A percentile compares a stretch with the other conserved stretches of the same genome.
These are phyloP conservation scores for Coregonus sp. DNA, from an alignment of 2,797 vertebrate species.

Conservation along the genomic window DNA sequence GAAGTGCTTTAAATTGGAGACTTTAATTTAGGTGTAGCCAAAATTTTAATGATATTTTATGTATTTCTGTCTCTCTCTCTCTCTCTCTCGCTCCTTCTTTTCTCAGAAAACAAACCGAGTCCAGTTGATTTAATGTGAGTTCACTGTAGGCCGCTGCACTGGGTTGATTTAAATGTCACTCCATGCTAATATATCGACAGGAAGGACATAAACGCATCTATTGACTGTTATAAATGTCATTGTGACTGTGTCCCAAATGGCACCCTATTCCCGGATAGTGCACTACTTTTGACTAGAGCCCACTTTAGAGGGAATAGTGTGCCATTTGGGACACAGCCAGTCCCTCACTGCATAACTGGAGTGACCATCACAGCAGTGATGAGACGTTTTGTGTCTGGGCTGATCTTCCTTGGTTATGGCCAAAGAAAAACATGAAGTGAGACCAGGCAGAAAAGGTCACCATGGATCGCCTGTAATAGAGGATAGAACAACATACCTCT, in stretches of 20 bases:
- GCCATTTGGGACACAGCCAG: not conserved
- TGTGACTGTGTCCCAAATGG: not conserved
- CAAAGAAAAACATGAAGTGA: not conserved
- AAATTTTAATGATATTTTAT: too few relatives aligned
- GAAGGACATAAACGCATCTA: not conserved
- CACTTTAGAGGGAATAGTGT: not conserved
- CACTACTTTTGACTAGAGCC: not conserved
- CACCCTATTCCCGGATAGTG: not conserved
- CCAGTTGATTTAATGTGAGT: constrained; percentile 2
- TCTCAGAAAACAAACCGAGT: not conserved
- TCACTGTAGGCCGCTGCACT: not conserved
- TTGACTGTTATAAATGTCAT: constrained; percentile 24
- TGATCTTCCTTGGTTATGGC: not conserved
- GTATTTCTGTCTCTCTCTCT: too few relatives aligned
- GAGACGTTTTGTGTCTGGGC: not conserved
- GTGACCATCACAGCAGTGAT: not conserved
- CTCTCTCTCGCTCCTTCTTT: too few relatives aligned
- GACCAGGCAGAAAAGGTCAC: not conserved
- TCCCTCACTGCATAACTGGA: not conserved
- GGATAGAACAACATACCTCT: not conserved
- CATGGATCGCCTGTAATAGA: not conserved
- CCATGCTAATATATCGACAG: constrained; percentile 1
- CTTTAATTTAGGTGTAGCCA: too few relatives aligned
- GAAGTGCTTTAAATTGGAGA: too few relatives aligned
- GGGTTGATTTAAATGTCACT: constrained; percentile 19